Base-by-base conservation (phyloP, 2,888 invertebrate species). In the Ptilodon capucinus region DNA sequence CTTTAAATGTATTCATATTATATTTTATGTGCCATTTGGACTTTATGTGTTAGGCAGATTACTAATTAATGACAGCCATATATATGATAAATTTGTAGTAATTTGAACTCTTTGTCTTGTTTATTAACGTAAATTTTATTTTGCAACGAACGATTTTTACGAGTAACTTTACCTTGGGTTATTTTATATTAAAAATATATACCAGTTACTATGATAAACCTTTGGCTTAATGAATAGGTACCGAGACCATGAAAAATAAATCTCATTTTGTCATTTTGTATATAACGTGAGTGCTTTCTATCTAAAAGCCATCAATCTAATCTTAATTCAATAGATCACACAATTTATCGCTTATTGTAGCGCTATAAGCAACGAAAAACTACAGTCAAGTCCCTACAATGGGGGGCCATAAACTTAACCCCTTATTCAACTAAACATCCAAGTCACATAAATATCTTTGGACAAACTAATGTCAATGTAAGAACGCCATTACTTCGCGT, bases 381-480 rank as follows among this genome's bases (percentile, higher is more conserved):
- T 62, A 69, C 71, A 67, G 69, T 66, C 68, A 76, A 81, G 68
- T 74, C 73, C 76, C 76, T 77, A 82, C 75, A 81, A 78, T 76
- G 66, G 78, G 71, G 60, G 68, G 67, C 74, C 79, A 78, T 84
- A 88, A 86, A 86, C 79, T 88, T 84, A 87, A 88, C 87, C 85
- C 89, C 87, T 86, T 88, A 85, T 86, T 84, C 86, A 85, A 88
- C 84, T 84, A 81, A 85, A 88, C 81, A 88, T 83, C 76, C 77
- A 88, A 90, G 79, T 88, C 86, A 70, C 90, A 91, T 91, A 90
- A 90, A 90, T 90, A 85, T 84, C 82, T 81, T 88, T 86, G 84
- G 89, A 86, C 88, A 87, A 88, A 91, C 90, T 90, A 89, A 90
- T 90, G 90, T 86, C 89, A 89, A 87, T 87, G 85, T 90, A 88